Evolutionary conservation across 2,888 invertebrate species (phyloP), one percentile per base, ranked within the genome.

Genomic region (Craniophora ligustri): DNA sequence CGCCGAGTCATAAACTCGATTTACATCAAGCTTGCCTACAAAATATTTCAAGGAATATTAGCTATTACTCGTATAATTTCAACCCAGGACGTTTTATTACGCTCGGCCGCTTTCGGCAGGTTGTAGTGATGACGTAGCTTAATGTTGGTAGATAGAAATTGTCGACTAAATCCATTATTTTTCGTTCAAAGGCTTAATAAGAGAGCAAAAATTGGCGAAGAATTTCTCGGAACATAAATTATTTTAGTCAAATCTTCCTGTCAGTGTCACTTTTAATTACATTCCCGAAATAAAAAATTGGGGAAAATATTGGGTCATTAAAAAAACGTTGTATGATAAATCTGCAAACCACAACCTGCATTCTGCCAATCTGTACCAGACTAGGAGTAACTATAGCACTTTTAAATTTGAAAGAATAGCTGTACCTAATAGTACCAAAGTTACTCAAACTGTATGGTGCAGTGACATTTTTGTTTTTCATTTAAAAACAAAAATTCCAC

Each of bases 21-120:
- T 78, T 79, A 78, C 75, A 71, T 74, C 65, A 70, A 58, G 64
- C 67, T 64, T 59, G 65, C 67, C 70, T 67, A 67, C 73, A 69
- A 76, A 79, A 78, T 76, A 70, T 76, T 76, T 64, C 39, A 55
- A 56, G 63, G 57, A 70, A 76, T 73, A 72, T 79, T 74, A 76
- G 66, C 72, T 59, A 67, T 76, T 75, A 73, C 69, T 69, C 64
- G 62, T 57, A 66, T 73, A 77, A 78, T 75, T 79, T 73, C 42
- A 64, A 71, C 54, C 44, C 38, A 36, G 54, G 46, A 64, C 41
- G 46, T 70, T 77, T 73, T 75, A 77, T 76, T 77, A 68, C 57
- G 44, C 35, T 45, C 23, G 5, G 19, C 36, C 34, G 48, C 61
- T 61, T 61, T 62, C n/a, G 6, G 7, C 21, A 42, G 42, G 31